Evolutionary conservation across 2,797 vertebrate genomes (phyloP).

Genomic region (Macroramphosus scolopax): DNA sequence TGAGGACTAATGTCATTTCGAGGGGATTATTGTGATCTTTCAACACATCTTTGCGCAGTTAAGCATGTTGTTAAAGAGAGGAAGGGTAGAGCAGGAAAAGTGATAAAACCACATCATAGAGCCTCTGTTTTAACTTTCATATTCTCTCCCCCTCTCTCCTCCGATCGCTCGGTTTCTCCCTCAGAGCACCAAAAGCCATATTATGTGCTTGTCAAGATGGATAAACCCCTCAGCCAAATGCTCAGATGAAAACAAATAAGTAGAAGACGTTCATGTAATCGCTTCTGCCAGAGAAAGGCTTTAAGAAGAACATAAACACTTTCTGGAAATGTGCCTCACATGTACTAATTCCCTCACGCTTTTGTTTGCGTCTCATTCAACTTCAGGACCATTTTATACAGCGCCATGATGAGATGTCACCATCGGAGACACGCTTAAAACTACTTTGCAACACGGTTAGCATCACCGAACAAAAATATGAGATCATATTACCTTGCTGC

Average conservation of each 20-base stretch:
- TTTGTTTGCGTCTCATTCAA: slow-evolving; percentile 81
- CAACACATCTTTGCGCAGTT: slow-evolving; percentile 79
- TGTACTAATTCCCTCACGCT: slow-evolving; percentile 78
- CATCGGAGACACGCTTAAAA: slow-evolving; percentile 76
- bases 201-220: slow-evolving; percentile 83
- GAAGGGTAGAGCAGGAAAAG: slow-evolving; percentile 67
- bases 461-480: slow-evolving; percentile 64
- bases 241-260: slow-evolving; percentile 81
- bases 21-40: slow-evolving; percentile 83
- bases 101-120: slow-evolving; percentile 69
- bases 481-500: slow-evolving; percentile 72
- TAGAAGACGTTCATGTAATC: slow-evolving; percentile 83
- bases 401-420: slow-evolving; percentile 76
- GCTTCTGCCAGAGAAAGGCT: slow-evolving; percentile 83
- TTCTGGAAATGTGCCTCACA: slow-evolving; percentile 79
- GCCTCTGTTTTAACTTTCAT: slow-evolving; percentile 76
- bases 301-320: slow-evolving; percentile 82
- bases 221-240: slow-evolving; percentile 81
- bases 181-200: slow-evolving; percentile 76
- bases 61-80: slow-evolving; percentile 73
- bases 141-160: slow-evolving; percentile 67
- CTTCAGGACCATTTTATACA: slow-evolving; percentile 78
- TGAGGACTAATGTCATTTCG: slow-evolving; percentile 84
- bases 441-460: slow-evolving; percentile 73
- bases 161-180: slow-evolving; percentile 68